Evolutionary conservation across 1,140 invertebrate genomes (phyloP).

Genomic region (Oncopeltus fasciatus): DNA sequence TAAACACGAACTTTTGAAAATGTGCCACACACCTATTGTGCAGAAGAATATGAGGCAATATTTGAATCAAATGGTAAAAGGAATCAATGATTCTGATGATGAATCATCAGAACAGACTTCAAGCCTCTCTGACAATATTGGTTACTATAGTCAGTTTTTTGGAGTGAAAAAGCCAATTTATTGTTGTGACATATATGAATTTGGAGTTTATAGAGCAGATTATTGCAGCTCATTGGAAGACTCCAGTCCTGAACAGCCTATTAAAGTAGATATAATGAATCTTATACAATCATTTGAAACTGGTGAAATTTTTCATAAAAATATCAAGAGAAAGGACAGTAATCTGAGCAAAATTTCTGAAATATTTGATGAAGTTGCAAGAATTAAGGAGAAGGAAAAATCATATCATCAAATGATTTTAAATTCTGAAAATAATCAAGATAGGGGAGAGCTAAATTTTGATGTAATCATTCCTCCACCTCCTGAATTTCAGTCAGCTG

Average conservation of each 20-base stretch:
- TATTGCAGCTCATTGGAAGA: neutral
- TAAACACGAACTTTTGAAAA: neutral
- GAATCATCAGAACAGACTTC: neutral
- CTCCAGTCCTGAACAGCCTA: neutral
- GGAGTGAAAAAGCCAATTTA: neutral
- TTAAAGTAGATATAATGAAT: constrained; percentile 2
- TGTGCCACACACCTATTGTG: neutral
- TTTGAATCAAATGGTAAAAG: neutral
- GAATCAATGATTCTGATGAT: neutral
- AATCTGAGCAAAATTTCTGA: neutral
- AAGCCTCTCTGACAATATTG: neutral
- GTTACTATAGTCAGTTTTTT: neutral
- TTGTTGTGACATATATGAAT: neutral
- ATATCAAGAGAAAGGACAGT: neutral
- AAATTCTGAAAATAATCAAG: neutral
- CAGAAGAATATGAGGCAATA: neutral
- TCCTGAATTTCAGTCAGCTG: neutral
- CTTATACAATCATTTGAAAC: neutral
- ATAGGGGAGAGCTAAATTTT: neutral
- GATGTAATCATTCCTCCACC: neutral
- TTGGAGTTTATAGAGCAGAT: neutral
- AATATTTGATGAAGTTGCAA: neutral
- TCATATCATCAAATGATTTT: neutral
- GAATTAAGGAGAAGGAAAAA: neutral
- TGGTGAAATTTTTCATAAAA: neutral